Percentiles rank a stretch among this genome's conserved stretches.
These are phyloP conservation scores for Dicroscelio sp. DNA, from an alignment of 2,888 invertebrate genomes.

Conservation along the genomic window DNA sequence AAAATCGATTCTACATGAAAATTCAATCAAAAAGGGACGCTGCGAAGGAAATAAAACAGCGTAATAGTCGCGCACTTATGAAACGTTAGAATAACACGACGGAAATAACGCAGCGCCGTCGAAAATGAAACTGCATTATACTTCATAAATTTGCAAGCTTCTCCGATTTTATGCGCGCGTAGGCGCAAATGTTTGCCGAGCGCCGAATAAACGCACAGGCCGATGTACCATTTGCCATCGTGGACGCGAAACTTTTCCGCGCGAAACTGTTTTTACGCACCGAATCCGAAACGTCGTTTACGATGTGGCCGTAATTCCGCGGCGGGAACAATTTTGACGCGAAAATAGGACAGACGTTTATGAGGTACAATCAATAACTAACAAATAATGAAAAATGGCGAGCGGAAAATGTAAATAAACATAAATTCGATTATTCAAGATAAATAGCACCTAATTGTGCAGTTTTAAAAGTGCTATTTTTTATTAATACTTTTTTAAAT, in stretches of 20 bases:
- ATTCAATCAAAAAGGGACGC: constrained; percentile 70
- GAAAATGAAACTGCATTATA: constrained; percentile 78
- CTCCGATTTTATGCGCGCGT: constrained; percentile 76
- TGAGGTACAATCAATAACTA: too few species aligned
- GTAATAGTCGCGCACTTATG: constrained; percentile 67
- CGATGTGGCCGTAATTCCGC: constrained; percentile 28
- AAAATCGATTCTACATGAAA: constrained; percentile 77
- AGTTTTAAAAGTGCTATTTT: too few species aligned
- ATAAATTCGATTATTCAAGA: too few species aligned
- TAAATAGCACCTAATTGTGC: too few species aligned
- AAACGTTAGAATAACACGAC: constrained; percentile 72
- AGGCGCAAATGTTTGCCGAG: constrained; percentile 74
- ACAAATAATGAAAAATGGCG: too few species aligned
- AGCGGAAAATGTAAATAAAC: too few species aligned
- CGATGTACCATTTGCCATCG: constrained; percentile 62
- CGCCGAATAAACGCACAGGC: constrained; percentile 59
- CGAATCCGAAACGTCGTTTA: constrained; percentile 51
- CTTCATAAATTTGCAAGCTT: constrained; percentile 78
- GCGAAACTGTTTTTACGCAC: constrained; percentile 58
- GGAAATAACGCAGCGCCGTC: constrained; percentile 68
- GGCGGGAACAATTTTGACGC: constrained; percentile 34
- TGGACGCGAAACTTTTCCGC: constrained; percentile 63
- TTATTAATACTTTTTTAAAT: too few species aligned
- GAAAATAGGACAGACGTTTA: too few species aligned
- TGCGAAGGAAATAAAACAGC: constrained; percentile 71